Evolutionary conservation across 2,888 invertebrate genomes (phyloP).

Genomic region (Phyto melanocephala): DNA sequence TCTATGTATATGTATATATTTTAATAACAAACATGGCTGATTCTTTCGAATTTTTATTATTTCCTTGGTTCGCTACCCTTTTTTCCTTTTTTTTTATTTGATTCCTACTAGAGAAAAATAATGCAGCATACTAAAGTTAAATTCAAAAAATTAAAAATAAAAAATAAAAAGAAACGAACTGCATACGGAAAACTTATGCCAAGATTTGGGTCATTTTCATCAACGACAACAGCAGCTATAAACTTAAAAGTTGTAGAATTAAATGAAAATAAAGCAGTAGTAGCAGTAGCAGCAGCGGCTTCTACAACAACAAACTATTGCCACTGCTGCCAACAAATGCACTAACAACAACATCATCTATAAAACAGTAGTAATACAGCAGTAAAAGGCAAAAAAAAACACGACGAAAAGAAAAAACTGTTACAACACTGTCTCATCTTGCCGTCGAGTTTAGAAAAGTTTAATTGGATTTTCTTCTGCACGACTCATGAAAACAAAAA

Average conservation of each 20-base stretch:
- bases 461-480: constrained; percentile 75
- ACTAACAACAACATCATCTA: constrained; percentile 66
- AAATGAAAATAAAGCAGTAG: constrained; percentile 52
- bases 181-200: constrained; percentile 57
- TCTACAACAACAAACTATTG: constrained; percentile 65
- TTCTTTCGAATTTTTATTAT: constrained; percentile 32
- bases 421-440: constrained; percentile 67
- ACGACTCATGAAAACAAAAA: constrained; percentile 30
- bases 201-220: constrained; percentile 74
- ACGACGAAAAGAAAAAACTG: constrained; percentile 65
- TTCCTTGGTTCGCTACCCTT: not conserved
- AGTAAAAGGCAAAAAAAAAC: constrained; percentile 9
- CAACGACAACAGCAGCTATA: constrained; percentile 70
- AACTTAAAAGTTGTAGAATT: constrained; percentile 57
- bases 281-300: constrained; percentile 61
- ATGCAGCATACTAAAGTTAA: not conserved
- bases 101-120: constrained; percentile 26
- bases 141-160: not conserved
- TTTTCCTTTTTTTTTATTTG: constrained; percentile 6
- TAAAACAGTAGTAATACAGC: constrained; percentile 58
- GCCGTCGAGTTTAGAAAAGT: constrained; percentile 64
- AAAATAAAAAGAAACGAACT: constrained; percentile 6
- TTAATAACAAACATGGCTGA: constrained; percentile 52
- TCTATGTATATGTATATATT: not conserved
- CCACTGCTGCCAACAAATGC: constrained; percentile 40